These are phyloP conservation scores for Dendrocincla fuliginosa DNA, from an alignment of 2,797 vertebrate genomes.

Conservation along the genomic window DNA sequence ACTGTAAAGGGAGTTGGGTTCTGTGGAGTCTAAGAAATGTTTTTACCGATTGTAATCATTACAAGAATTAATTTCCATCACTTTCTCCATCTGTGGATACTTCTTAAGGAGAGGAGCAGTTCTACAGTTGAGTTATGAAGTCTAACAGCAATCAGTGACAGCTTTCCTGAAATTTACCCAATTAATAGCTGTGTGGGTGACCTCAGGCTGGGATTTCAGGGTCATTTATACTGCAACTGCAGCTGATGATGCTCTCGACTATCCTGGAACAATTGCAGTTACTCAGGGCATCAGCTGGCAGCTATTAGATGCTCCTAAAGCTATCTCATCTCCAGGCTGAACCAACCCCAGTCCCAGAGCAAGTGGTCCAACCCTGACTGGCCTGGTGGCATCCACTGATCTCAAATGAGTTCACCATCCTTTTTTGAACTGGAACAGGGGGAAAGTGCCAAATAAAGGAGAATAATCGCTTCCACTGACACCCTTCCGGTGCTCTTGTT, in stretches of 20 bases:
- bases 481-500: neutral
- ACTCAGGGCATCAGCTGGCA: neutral
- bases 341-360: neutral
- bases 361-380: neutral
- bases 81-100: neutral
- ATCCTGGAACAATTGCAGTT: neutral
- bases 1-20: neutral
- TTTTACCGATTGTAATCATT: neutral
- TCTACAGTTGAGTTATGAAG: neutral
- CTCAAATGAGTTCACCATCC: neutral
- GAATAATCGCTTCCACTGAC: neutral
- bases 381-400: neutral
- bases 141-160: neutral
- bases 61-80: neutral
- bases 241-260: neutral
- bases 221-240: neutral
- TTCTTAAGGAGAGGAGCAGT: neutral
- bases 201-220: neutral
- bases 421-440: neutral
- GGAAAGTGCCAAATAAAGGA: neutral
- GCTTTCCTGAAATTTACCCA: neutral
- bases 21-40: neutral
- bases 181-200: neutral
- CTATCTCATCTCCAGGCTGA: neutral
- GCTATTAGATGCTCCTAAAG: neutral